Evolutionary conservation across 2,888 invertebrate species (phyloP).

Genomic region (Lasius platythorax): DNA sequence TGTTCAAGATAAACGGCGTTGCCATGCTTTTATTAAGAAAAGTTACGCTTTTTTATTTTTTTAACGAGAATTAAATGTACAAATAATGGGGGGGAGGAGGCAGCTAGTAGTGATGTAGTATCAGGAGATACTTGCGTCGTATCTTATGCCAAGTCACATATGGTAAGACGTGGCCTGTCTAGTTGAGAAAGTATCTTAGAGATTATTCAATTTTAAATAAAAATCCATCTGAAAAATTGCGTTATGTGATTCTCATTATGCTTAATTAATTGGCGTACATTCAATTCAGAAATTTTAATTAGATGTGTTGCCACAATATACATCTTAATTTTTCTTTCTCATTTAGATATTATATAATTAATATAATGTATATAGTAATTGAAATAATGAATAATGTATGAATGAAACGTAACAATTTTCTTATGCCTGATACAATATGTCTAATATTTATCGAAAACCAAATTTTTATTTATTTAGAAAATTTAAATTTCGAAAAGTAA

Average conservation of each 20-base stretch:
- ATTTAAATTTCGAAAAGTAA: background rate
- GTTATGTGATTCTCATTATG: background rate
- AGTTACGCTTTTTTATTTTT: too few species aligned
- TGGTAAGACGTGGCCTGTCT: background rate
- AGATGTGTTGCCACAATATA: too few species aligned
- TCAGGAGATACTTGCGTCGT: background rate
- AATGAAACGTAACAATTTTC: background rate
- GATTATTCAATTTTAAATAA: background rate
- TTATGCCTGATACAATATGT: background rate
- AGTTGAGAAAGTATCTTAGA: background rate
- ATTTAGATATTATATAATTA: background rate
- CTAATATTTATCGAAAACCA: background rate
- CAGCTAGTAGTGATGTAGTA: background rate
- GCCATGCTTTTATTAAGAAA: too few species aligned
- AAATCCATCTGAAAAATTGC: background rate
- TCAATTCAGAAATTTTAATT: background rate
- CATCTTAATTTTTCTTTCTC: background rate
- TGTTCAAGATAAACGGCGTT: slow-evolving; percentile 85
- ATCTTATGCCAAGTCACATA: background rate
- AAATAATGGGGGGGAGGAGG: too few species aligned
- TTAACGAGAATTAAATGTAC: too few species aligned
- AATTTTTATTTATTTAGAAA: background rate
- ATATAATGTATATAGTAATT: background rate
- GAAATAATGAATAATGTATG: background rate
- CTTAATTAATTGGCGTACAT: background rate